phyloP scores from a whole-genome alignment of 2,888 invertebrate species.

The Rhamnusium bicolor region DNA sequence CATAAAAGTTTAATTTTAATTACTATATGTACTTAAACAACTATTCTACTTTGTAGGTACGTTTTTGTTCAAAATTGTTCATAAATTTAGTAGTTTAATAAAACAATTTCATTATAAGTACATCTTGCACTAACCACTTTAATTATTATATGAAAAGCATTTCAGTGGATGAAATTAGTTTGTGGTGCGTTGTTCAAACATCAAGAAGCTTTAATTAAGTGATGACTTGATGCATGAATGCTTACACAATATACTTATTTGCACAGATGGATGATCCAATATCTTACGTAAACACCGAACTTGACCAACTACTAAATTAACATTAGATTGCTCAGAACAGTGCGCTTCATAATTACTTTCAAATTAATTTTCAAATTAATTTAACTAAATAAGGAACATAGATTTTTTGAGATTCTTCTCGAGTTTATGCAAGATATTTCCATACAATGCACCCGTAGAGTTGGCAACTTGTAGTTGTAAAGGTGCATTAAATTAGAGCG shows the following conservation, averaged over 20 bases:
- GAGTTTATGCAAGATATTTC: background rate
- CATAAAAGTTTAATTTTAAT: too few species aligned
- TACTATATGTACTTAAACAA: background rate
- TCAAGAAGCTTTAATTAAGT: constrained; percentile 47
- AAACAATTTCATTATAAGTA: background rate
- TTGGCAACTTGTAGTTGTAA: too few species aligned
- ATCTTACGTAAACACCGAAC: constrained; percentile 6
- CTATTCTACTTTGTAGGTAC: background rate
- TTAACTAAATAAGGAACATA: background rate
- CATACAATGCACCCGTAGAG: too few species aligned
- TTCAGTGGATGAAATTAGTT: constrained; percentile 30
- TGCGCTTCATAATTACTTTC: background rate
- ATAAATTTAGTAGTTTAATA: background rate
- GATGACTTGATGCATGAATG: constrained; percentile 25
- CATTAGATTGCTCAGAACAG: background rate
- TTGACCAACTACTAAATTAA: constrained; percentile 24
- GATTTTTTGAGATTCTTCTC: background rate
- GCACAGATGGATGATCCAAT: constrained; percentile 13
- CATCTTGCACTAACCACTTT: background rate
- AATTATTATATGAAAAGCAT: constrained; percentile 3
- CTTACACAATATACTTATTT: constrained; percentile 13
- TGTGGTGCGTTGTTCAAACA: constrained; percentile 49
- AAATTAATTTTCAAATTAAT: background rate
- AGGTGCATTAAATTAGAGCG: too few species aligned
- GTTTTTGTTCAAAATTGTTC: background rate